Evolutionary conservation across 2,113 vertebrate genomes (phyloP), one percentile per base, ranked within the genome.

Genomic region (Lucifuga dentata): DNA sequence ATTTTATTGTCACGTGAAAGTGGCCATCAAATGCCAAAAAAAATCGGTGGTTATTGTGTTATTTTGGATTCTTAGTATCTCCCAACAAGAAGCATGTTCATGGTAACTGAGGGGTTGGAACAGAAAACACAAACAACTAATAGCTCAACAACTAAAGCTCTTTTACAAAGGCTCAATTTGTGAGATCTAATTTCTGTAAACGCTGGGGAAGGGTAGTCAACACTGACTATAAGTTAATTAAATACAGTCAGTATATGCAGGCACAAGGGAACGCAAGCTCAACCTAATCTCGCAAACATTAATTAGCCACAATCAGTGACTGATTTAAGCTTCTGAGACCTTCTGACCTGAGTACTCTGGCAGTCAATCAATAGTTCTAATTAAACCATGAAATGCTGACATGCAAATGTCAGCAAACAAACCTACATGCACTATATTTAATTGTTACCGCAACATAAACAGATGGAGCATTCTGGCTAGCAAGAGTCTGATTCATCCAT

Each of bases 311-410:
- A 49, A 62, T 32, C 68, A 61, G 17, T 50, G 46, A 50, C 15
- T 63, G 69, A 78, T 70, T 80, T 46, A 79, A 69, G 71, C 68
- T 50, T 50, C 11, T 19, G 41, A 48, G 29, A 21, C 59, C 29
- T 3, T 33, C 64, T 40, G 41, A 65, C 21, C 32, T 3, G 41
- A 50, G 39, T 23, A 46, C 41, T 21, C 35, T 19, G 11, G 29
- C 36, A 29, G 57, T 60, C 20, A 56, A 51, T 84, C 78, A 51
- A 80, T 84, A 63, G 21, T 43, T 9, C 52, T 68, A 53, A 85
- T 83, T 74, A 75, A 56, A 63, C 45, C 43, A 12, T 55, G 59
- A 72, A 51, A 39, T 24, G 17, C 53, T 59, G 35, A 48, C 43
- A 57, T 51, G 59, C 50, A 40, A 16, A 45, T 24, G 44, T 12